Conservation (phyloP, 2,888 invertebrate species). For the Tinea trinotella region DNA sequence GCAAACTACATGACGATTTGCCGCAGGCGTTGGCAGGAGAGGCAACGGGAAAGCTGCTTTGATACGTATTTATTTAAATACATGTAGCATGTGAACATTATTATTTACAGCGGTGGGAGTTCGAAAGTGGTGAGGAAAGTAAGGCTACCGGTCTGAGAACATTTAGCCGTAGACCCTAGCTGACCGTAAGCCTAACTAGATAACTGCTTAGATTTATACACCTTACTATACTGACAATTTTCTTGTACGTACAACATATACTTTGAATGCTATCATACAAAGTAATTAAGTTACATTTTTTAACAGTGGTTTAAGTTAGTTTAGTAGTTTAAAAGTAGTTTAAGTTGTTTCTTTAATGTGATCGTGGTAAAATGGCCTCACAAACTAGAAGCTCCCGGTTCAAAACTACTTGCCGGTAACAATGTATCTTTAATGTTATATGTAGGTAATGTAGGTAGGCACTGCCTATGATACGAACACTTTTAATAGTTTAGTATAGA, state of each 20-base stretch:
- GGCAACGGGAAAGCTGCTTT: constrained; percentile 21
- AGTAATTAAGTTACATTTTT: too few relatives aligned
- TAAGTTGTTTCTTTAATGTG: too few relatives aligned
- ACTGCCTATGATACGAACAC: too few relatives aligned
- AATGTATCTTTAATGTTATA: too few relatives aligned
- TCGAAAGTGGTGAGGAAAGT: constrained; percentile 45
- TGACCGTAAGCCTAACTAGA: constrained; percentile 14
- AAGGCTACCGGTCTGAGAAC: constrained; percentile 26
- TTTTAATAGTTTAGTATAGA: too few relatives aligned
- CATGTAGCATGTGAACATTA: constrained; percentile 42
- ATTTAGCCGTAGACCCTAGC: neutral
- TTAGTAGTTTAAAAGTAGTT: too few relatives aligned
- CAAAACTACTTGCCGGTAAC: too few relatives aligned
- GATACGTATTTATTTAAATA: constrained; percentile 42
- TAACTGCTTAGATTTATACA: constrained; percentile 13
- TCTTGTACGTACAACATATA: constrained; percentile 1
- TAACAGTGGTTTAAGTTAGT: too few relatives aligned
- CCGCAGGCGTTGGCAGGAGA: neutral
- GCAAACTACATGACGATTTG: neutral
- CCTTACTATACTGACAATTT: neutral
- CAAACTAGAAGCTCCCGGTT: too few relatives aligned
- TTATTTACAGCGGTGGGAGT: constrained; percentile 43
- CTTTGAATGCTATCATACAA: too few relatives aligned
- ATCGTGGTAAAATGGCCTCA: too few relatives aligned
- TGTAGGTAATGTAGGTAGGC: too few relatives aligned